Conservation (phyloP, 35 echinoderm and acorn worm species). For the Heliocidaris tuberculata region DNA sequence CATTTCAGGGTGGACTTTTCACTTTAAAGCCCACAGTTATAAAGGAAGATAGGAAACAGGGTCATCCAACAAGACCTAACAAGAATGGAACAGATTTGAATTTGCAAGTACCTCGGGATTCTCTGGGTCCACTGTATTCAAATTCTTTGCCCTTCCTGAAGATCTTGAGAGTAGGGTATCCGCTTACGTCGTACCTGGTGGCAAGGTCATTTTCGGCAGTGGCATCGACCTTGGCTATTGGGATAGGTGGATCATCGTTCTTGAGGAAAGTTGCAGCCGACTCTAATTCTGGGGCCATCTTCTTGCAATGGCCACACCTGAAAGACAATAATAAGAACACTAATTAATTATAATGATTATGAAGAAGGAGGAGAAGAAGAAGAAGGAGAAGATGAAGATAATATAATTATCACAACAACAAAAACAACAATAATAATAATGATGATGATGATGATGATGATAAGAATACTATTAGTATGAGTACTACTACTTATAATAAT, state of each 20-base stretch:
- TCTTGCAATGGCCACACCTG: slow-evolving; percentile 99
- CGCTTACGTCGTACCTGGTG: slow-evolving; percentile 69
- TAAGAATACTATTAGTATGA: too few species aligned
- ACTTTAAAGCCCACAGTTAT: too few species aligned
- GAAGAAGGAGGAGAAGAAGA: neutral
- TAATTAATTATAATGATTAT: too few species aligned
- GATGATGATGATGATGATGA: too few species aligned
- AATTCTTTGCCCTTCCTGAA: slow-evolving; percentile 84
- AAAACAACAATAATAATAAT: too few species aligned
- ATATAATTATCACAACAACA: too few species aligned
- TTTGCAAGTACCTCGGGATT: slow-evolving; percentile 58
- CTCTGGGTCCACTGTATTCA: slow-evolving; percentile 92
- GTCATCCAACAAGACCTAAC: too few species aligned
- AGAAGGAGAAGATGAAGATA: neutral
- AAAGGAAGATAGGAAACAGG: too few species aligned
- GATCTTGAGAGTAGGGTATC: slow-evolving; percentile 87
- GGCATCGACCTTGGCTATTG: slow-evolving; percentile 90
- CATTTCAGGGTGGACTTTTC: too few species aligned
- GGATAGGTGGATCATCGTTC: slow-evolving; percentile 65
- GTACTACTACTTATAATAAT: too few species aligned
- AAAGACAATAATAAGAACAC: neutral
- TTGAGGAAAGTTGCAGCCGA: slow-evolving; percentile 62
- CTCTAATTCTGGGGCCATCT: slow-evolving; percentile 85
- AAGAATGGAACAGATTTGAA: neutral
- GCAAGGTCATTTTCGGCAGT: slow-evolving; percentile 71